Percentiles rank a stretch among this genome's conserved stretches.
Conservation (phyloP, 2,888 invertebrate genomes). For the Gibbula magus region DNA sequence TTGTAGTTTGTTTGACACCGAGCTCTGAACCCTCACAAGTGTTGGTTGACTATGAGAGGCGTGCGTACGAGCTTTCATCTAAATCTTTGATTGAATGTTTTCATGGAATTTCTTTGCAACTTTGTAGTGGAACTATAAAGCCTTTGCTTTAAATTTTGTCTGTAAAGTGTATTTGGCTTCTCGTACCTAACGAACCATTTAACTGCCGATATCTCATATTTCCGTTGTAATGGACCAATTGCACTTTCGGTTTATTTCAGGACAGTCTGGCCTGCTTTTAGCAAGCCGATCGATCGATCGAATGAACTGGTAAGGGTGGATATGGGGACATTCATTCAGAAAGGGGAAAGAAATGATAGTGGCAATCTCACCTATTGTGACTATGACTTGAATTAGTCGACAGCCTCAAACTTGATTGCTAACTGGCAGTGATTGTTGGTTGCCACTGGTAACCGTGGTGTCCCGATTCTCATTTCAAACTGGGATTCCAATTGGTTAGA, state of each 20-base stretch:
- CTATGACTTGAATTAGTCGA: background rate
- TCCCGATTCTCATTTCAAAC: slow-evolving; percentile 6
- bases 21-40: background rate
- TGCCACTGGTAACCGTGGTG: background rate
- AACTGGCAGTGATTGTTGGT: background rate
- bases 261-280: slow-evolving; percentile 21
- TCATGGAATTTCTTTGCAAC: slow-evolving; percentile 18
- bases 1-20: slow-evolving; percentile 18
- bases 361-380: background rate
- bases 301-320: slow-evolving; percentile 24
- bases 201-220: background rate
- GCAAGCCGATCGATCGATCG: slow-evolving; percentile 2
- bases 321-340: slow-evolving; percentile 18
- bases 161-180: slow-evolving; percentile 21
- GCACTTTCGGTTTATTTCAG: slow-evolving; percentile 23
- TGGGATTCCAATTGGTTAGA: slow-evolving; percentile 18
- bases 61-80: background rate
- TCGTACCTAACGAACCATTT: background rate
- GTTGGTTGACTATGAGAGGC: background rate
- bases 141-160: slow-evolving; percentile 22
- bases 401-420: background rate
- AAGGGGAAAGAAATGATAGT: slow-evolving; percentile 3
- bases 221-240: slow-evolving; percentile 19
- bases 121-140: slow-evolving; percentile 16
- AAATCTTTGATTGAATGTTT: slow-evolving; percentile 4